These are phyloP conservation scores for Hydrozoanthus tunicans DNA, from an alignment of 64 coral and sea anemone species.

Conservation along the genomic window DNA sequence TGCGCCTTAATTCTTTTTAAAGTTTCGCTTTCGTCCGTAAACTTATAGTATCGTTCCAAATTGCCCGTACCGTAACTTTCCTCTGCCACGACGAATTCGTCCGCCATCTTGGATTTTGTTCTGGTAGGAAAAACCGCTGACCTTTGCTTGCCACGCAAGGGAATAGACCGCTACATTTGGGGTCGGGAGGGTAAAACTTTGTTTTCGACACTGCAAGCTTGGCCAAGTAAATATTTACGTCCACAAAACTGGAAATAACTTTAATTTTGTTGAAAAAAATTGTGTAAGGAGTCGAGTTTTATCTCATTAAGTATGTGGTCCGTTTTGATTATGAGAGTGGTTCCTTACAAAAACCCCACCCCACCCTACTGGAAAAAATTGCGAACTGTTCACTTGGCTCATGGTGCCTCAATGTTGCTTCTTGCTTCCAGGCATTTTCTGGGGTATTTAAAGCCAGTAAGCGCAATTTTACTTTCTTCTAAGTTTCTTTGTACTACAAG, in stretches of 20 bases:
- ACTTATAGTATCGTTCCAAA: slow-evolving; percentile 77
- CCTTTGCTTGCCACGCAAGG: no score
- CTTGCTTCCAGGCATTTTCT: slow-evolving; percentile 11
- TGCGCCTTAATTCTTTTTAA: slow-evolving; percentile 58
- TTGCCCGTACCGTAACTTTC: slow-evolving; percentile 84
- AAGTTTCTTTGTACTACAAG: background rate
- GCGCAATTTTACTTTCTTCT: slow-evolving; percentile 13
- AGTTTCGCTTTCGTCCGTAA: slow-evolving; percentile 70
- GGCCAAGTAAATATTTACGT: no score
- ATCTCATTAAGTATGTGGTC: no score
- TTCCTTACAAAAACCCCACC: background rate
- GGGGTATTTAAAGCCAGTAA: background rate
- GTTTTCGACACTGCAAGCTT: no score
- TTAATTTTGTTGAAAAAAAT: no score
- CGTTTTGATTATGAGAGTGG: no score
- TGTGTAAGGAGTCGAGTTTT: no score
- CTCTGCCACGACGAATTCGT: slow-evolving; percentile 64
- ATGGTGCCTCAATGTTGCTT: no score
- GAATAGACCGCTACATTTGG: no score
- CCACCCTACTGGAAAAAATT: background rate
- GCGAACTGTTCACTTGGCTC: no score
- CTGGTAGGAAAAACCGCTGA: slow-evolving; percentile 34
- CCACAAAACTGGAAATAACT: no score
- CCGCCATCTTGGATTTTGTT: slow-evolving; percentile 80
- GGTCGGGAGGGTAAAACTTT: no score